phyloP scores from a whole-genome alignment of 1,140 invertebrate species.

The Drosophila jambulina region DNA sequence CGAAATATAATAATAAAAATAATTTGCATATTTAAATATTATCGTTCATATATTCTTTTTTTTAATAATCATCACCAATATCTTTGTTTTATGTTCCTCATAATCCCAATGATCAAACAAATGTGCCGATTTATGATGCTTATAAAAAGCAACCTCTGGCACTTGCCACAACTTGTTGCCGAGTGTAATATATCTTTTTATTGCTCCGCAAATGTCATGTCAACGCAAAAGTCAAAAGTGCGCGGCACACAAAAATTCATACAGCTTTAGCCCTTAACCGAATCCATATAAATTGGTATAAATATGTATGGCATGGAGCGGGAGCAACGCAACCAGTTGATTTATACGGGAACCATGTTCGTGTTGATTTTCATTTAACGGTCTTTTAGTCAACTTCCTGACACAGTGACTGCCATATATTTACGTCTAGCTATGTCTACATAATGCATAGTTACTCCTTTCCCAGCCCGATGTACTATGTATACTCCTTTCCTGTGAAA shows the following conservation, averaged over 20 bases:
- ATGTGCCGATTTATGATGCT: not conserved
- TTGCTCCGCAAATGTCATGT: conserved; percentile 74
- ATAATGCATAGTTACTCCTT: conserved; percentile 54
- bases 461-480: not conserved
- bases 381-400: conserved; percentile 84
- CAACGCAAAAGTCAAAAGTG: conserved; percentile 80
- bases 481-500: conserved; percentile 8
- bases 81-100: not conserved
- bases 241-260: conserved; percentile 38
- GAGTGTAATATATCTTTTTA: conserved; percentile 58
- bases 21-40: not conserved
- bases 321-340: conserved; percentile 77
- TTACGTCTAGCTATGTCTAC: conserved; percentile 71
- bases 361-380: conserved; percentile 83
- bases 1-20: not conserved
- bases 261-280: conserved; percentile 21
- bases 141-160: conserved; percentile 1
- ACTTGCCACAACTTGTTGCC: conserved; percentile 8
- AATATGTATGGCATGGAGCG: conserved; percentile 48
- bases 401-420: conserved; percentile 81
- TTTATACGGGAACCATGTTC: conserved; percentile 75
- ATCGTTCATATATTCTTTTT: not conserved
- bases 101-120: not conserved
- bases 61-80: not conserved
- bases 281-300: conserved; percentile 46